phyloP scores from a whole-genome alignment of 2,113 vertebrate species.

The Phylloscopus trochilus region DNA sequence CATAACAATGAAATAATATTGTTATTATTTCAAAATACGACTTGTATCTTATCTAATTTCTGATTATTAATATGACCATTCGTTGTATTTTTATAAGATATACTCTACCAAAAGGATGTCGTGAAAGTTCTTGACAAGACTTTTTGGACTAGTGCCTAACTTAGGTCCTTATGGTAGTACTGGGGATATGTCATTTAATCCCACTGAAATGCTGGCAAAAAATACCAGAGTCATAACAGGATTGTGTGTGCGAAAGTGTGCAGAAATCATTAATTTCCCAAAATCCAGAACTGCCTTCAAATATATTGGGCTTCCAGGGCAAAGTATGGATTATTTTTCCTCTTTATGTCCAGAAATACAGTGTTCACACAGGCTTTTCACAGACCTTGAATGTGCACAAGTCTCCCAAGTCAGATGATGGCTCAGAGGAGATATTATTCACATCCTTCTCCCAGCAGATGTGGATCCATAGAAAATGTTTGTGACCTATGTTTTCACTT shows the following conservation, averaged over 20 bases:
- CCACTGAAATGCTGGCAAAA: background rate
- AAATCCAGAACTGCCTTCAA: background rate
- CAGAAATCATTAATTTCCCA: background rate
- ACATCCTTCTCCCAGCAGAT: background rate
- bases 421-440: background rate
- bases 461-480: background rate
- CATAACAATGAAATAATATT: background rate
- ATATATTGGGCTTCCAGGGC: fast-evolving
- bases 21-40: background rate
- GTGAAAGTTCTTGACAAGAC: background rate
- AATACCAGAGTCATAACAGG: background rate
- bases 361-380: background rate
- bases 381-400: background rate
- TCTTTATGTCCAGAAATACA: background rate
- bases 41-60: background rate
- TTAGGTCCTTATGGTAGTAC: fast-evolving
- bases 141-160: background rate
- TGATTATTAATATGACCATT: background rate
- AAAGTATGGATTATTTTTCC: background rate
- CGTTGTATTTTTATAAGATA: background rate
- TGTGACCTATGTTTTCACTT: constrained; percentile 38
- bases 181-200: background rate
- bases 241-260: fast-evolving
- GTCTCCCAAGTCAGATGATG: background rate
- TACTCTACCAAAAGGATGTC: background rate